Conservation (phyloP, 1,140 invertebrate genomes). For the Drosophila triauraria region DNA sequence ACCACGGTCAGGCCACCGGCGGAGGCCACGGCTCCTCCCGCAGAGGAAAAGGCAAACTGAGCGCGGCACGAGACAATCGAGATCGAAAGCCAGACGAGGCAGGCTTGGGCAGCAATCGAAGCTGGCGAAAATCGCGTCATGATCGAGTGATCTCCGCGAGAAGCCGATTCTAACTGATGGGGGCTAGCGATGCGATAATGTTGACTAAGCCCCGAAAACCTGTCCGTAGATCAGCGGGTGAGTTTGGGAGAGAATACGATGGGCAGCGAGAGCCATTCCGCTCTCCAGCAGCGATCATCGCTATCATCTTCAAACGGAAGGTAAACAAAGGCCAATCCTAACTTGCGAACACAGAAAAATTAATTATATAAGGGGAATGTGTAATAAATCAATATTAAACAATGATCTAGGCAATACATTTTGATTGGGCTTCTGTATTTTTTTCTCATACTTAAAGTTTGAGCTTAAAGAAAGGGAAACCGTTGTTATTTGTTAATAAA, state of each 20-base stretch:
- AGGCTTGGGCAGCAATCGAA: conserved; percentile 3
- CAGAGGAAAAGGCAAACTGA: conserved; percentile 48
- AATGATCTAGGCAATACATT: background rate
- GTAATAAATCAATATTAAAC: conserved; percentile 4
- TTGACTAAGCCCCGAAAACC: conserved; percentile 57
- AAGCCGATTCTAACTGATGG: conserved; percentile 59
- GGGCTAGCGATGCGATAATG: conserved; percentile 46
- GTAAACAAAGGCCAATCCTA: conserved; percentile 21
- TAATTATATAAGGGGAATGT: conserved; percentile 1
- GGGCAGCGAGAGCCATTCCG: background rate
- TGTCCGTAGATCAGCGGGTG: conserved; percentile 32
- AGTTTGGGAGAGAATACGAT: conserved; percentile 13
- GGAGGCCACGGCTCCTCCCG: conserved; percentile 43
- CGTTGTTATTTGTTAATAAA: too few species aligned
- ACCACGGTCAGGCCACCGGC: conserved; percentile 54
- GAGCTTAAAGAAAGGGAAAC: too few species aligned
- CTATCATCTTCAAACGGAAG: conserved; percentile 9
- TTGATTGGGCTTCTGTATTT: background rate
- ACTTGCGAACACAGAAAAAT: background rate
- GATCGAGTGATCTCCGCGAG: conserved; percentile 43
- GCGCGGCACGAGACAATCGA: conserved; percentile 21
- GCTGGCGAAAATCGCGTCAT: conserved; percentile 52
- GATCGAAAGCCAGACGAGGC: conserved; percentile 8
- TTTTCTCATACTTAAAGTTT: background rate
- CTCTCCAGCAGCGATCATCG: conserved; percentile 17